Base-by-base conservation (phyloP, 2,113 vertebrate genomes). In the Oryctolagus cuniculus region DNA sequence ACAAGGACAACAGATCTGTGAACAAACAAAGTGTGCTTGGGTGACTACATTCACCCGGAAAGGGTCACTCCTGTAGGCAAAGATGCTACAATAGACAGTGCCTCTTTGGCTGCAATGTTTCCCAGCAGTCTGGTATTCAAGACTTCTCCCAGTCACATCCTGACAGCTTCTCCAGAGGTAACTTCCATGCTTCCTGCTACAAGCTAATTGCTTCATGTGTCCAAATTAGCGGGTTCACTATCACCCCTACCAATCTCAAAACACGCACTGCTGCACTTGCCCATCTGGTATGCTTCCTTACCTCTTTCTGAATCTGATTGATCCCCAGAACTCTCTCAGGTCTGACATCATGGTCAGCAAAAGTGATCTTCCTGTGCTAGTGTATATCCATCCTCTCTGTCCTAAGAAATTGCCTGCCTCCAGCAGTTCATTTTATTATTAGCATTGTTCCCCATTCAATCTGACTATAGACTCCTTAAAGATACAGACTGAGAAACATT, bases 11-110 rank as follows among this genome's bases (percentile, higher is more conserved):
- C 34, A 79, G 29, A 58, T 72, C 25, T 75, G n/a, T 72, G 73
- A 95, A 90, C 25, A 91, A 96, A 90, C 25, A 61, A 87, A 92
- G 34, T 34, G 83, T 64, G 61, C 72, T 94, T 69, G 29, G 36
- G 61, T 81, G 38, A 73, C 72, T 90, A 13, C 22, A 2, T 64
- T 77, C 69, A 75, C 61, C 31, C 64, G 29, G 17, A 49, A 78
- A 92, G 51, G 22, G 74, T 91, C 73, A 51, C 29, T 44, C 2
- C 4, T 1, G 19, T 29, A n/a, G 13, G 36, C 69, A 80, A n/a
- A 7, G 36, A 61, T 24, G 69, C 5, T 58, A 31, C 36, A 16
- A n/a, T 69, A 29, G 6, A 79, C 21, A 36, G 36, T 22, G 53
- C 22, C 25, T n/a, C 79, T 25, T 4, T 83, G 73, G 36, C 64